phyloP scores from a whole-genome alignment of 1,140 invertebrate genomes.

The Adoxophyes honmai region DNA sequence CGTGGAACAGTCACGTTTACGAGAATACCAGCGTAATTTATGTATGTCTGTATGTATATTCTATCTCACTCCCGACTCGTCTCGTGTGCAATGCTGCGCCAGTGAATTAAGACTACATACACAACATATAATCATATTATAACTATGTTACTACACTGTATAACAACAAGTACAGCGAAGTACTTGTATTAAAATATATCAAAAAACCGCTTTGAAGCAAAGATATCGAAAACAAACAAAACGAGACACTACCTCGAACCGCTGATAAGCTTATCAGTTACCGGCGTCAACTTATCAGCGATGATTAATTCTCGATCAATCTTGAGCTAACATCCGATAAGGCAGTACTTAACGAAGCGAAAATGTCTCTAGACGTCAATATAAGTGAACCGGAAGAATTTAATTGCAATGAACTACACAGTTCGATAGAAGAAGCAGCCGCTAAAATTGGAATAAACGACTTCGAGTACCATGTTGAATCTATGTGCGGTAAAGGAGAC shows the following conservation, averaged over 20 bases:
- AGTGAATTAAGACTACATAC: no score
- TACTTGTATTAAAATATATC: no score
- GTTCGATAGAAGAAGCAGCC: constrained; percentile 46
- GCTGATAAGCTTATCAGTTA: constrained; percentile 7
- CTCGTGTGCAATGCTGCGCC: no score
- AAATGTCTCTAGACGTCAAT: constrained; percentile 68
- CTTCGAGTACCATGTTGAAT: constrained; percentile 61
- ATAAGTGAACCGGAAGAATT: constrained; percentile 68
- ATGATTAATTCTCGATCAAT: neutral
- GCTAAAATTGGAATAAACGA: constrained; percentile 38
- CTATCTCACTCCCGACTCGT: no score
- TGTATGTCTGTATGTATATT: no score
- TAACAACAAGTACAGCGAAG: no score
- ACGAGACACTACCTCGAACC: neutral
- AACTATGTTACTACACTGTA: no score
- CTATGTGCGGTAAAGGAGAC: constrained; percentile 51
- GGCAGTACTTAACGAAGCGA: constrained; percentile 20
- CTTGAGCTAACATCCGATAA: neutral
- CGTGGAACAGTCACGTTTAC: no score
- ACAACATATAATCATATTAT: no score
- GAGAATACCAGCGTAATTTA: no score
- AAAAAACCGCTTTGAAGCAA: neutral
- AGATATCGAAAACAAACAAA: neutral
- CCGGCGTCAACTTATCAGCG: neutral
- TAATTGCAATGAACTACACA: constrained; percentile 57